A percentile compares a stretch with the other conserved stretches of the same genome.
Evolutionary conservation across 2,113 vertebrate species (phyloP).

Genomic region (Eulacestoma nigropectus): DNA sequence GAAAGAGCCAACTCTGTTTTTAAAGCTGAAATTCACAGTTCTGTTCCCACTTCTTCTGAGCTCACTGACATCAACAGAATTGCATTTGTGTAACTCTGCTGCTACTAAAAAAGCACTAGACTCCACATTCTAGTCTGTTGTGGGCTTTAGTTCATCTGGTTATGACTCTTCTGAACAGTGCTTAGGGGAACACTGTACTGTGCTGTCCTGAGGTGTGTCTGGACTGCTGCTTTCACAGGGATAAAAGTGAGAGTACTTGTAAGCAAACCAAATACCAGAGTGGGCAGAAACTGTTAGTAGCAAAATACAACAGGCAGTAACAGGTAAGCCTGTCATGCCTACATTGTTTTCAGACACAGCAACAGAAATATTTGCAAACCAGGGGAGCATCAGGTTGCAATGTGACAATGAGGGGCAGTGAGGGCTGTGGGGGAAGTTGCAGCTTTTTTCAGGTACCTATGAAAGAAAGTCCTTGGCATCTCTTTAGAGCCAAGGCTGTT

Average conservation of each 20-base stretch:
- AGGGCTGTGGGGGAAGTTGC: rapidly evolving
- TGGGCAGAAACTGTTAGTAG: background rate
- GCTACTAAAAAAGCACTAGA: background rate
- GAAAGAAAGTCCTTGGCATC: background rate
- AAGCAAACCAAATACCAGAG: background rate
- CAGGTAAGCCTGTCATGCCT: background rate
- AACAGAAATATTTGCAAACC: background rate
- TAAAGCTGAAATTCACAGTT: background rate
- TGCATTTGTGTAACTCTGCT: background rate
- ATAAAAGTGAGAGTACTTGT: background rate
- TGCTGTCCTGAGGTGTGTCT: background rate
- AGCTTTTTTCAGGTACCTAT: background rate
- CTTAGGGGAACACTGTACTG: background rate
- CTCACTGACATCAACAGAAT: background rate
- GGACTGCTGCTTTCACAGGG: background rate
- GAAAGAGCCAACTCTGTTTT: background rate
- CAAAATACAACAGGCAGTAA: background rate
- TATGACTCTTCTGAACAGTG: background rate
- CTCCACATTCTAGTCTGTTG: background rate
- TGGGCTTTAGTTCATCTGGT: background rate
- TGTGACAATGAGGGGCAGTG: background rate
- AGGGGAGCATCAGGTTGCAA: background rate
- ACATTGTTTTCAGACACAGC: background rate
- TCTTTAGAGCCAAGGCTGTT: background rate
- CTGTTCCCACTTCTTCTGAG: background rate